Evolutionary conservation across 64 coral and sea anemone species (phyloP).

Genomic region (Platygyra sinensis): DNA sequence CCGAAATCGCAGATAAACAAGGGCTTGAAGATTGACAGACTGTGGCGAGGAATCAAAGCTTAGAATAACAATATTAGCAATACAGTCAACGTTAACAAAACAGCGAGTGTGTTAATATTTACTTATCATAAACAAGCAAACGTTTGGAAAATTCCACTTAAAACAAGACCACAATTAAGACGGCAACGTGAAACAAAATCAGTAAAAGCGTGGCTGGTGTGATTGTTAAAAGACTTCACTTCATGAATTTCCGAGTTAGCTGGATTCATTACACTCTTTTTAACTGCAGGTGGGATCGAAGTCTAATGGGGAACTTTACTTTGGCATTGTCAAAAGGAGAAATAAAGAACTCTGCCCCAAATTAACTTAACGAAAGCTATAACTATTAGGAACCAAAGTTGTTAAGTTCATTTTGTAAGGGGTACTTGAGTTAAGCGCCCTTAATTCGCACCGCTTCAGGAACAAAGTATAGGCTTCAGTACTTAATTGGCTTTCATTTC

Average conservation of each 20-base stretch:
- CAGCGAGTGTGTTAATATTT: background rate
- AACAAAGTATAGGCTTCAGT: conserved; percentile 22
- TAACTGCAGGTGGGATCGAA: background rate
- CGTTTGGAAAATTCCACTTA: background rate
- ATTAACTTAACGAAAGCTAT: conserved; percentile 25
- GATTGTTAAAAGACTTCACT: background rate
- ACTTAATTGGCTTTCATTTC: conserved; percentile 25
- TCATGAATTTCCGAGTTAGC: background rate
- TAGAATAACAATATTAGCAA: background rate
- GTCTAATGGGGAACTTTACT: background rate
- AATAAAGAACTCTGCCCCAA: background rate
- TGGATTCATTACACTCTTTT: background rate
- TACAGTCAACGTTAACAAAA: conserved; percentile 4
- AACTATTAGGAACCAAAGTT: conserved; percentile 1
- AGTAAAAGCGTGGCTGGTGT: background rate
- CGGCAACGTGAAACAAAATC: background rate
- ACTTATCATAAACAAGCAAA: background rate
- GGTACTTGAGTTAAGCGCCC: background rate
- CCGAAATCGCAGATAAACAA: background rate
- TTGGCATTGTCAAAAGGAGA: conserved; percentile 4
- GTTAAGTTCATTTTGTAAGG: conserved; percentile 26
- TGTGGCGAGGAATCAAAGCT: background rate
- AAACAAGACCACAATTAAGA: too few species aligned
- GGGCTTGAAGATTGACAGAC: background rate
- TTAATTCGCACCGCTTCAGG: conserved; percentile 12